These are phyloP conservation scores for silkworm (Bombyx mori) DNA, from an alignment of 1,140 invertebrate genomes.

Conservation along the genomic window ASM3026992v2 NC_085112.1:616501-617000, in stretches of 20 bases:
- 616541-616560: slow-evolving; percentile 49
- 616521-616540: slow-evolving; percentile 23
- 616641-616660: slow-evolving; percentile 45
- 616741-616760: slow-evolving; percentile 50
- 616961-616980: too few relatives aligned
- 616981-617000: too few relatives aligned
- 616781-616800: slow-evolving; percentile 19
- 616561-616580: slow-evolving; percentile 39
- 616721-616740: slow-evolving; percentile 62
- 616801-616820: slow-evolving; percentile 33
- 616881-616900: too few relatives aligned
- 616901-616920: too few relatives aligned
- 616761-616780: slow-evolving; percentile 61
- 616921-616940: too few relatives aligned
- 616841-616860: not conserved
- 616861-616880: too few relatives aligned
- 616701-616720: slow-evolving; percentile 29
- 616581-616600: slow-evolving; percentile 57
- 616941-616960: too few relatives aligned
- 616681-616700: slow-evolving; percentile 44
- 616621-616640: slow-evolving; percentile 25
- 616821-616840: not conserved
- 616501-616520: slow-evolving; percentile 1
- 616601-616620: slow-evolving; percentile 49
- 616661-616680: slow-evolving; percentile 31